Base-by-base conservation (phyloP, 37 sponge, comb jelly and placozoan genomes). In the Beroe ovata region DNA sequence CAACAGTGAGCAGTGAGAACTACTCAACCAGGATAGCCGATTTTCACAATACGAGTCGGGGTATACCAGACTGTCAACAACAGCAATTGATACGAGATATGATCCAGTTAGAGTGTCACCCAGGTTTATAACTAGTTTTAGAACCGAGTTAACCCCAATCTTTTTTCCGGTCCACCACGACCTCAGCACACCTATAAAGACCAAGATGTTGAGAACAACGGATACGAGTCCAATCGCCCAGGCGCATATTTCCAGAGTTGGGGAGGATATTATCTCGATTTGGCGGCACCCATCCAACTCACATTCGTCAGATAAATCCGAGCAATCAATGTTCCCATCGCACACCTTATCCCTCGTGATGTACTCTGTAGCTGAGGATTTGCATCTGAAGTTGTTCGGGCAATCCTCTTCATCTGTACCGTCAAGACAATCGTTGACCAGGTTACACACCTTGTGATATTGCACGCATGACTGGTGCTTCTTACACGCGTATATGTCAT, bases 371-470 rank as follows among this genome's bases (percentile, higher is more conserved):
- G 25, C 69, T 4, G 4, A 23, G 16, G 18, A 58, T 1, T 66
- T 32, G 36, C 69, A 66, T 25, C 16, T 4, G 36, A 66, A 66
- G 36, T 66, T 34, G 69, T 66, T 66, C 16, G 33, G 25, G 36
- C 69, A 66, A 18, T 32, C 8, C 33, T 34, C 32, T 32, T 66
- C 69, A 16, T 66, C 69, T 37, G 69, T 34, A 18, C 25, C 8
- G 36, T 66, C 69, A 3, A 34, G 36, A 30, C 69, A 66, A 18
- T 66, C 69, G 30, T 66, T 30, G 4, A 66, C 69, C 33, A 66
- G 35, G 36, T 66, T 30, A 66, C 69, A 66, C 1, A 66, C 69
- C 30, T 66, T 25, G 69, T 25, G 8, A 18, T 33, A 66, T 4
- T 30, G 29, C 1, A 66, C 69, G 30, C 69, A 66, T 6, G n/a